These are phyloP conservation scores for Apogon hyalosoma DNA, from an alignment of 2,797 vertebrate species.

Conservation along the genomic window DNA sequence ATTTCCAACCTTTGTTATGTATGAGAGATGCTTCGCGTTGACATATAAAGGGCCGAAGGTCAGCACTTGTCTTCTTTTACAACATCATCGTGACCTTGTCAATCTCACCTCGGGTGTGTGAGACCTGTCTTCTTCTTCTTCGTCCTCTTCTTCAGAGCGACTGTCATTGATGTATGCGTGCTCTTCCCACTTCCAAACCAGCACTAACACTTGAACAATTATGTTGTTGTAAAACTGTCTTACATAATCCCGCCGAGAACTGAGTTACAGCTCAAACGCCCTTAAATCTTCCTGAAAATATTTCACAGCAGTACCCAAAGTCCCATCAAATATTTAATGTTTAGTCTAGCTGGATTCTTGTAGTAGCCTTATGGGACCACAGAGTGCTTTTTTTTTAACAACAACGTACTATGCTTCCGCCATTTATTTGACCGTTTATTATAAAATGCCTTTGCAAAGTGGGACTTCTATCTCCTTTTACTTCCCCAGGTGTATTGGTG, in stretches of 20 bases:
- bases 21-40: conserved; percentile 33
- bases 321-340: conserved; percentile 51
- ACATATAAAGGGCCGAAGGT: conserved; percentile 48
- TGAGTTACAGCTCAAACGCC: neutral
- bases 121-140: neutral
- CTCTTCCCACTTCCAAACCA: neutral
- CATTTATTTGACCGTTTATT: conserved; percentile 28
- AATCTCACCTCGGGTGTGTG: conserved; percentile 6
- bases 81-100: conserved; percentile 36
- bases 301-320: neutral
- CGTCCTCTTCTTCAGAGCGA: too few relatives aligned
- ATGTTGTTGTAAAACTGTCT: conserved; percentile 4
- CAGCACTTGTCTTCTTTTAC: conserved; percentile 7
- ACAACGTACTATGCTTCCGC: conserved; percentile 31
- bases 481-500: conserved; percentile 32
- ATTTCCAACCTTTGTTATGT: conserved; percentile 43
- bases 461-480: conserved; percentile 22
- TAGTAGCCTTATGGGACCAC: conserved; percentile 17
- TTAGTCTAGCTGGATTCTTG: conserved; percentile 18
- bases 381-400: conserved; percentile 50
- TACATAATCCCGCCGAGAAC: neutral
- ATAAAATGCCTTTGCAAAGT: conserved; percentile 29
- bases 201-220: conserved; percentile 14
- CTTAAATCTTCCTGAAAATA: conserved; percentile 3
- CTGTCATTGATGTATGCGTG: neutral